Percentiles rank a stretch among this genome's conserved stretches.
These are phyloP conservation scores for Drosophila sucinea DNA, from an alignment of 1,140 invertebrate species.

Conservation along the genomic window DNA sequence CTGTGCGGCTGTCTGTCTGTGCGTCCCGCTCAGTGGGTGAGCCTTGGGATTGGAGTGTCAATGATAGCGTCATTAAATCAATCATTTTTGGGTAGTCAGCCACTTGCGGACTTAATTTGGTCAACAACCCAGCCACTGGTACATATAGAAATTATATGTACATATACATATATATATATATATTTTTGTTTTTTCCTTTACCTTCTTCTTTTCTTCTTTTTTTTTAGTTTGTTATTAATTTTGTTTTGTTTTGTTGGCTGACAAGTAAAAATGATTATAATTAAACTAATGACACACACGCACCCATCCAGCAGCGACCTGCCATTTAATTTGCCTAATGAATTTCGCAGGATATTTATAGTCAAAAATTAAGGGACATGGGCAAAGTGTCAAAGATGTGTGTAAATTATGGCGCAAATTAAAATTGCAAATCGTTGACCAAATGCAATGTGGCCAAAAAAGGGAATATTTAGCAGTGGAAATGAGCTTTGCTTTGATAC, in stretches of 20 bases:
- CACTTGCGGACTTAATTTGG: slow-evolving; percentile 42
- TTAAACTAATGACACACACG: slow-evolving; percentile 52
- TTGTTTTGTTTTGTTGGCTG: slow-evolving; percentile 33
- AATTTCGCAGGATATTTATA: slow-evolving; percentile 18
- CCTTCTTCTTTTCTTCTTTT: slow-evolving; percentile 30
- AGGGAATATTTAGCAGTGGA: background rate
- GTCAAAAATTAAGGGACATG: slow-evolving; percentile 10
- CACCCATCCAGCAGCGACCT: slow-evolving; percentile 1
- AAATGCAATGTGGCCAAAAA: background rate
- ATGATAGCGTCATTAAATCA: slow-evolving; percentile 62
- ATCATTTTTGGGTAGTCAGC: slow-evolving; percentile 59
- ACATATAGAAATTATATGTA: background rate
- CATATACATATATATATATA: background rate
- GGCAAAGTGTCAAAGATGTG: slow-evolving; percentile 13
- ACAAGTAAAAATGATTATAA: slow-evolving; percentile 63
- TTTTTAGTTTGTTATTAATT: slow-evolving; percentile 29
- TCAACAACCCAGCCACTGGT: slow-evolving; percentile 7
- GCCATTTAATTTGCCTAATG: slow-evolving; percentile 24
- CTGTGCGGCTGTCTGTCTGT: background rate
- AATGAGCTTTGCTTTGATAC: background rate
- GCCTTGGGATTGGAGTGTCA: slow-evolving; percentile 43
- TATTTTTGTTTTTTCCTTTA: slow-evolving; percentile 1
- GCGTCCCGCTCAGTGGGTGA: slow-evolving; percentile 22
- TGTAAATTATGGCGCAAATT: slow-evolving; percentile 7
- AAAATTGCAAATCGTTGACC: slow-evolving; percentile 14